A percentile compares a stretch with the other conserved stretches of the same genome.
Conservation (phyloP, 2,888 invertebrate species). For the Timandra comae region DNA sequence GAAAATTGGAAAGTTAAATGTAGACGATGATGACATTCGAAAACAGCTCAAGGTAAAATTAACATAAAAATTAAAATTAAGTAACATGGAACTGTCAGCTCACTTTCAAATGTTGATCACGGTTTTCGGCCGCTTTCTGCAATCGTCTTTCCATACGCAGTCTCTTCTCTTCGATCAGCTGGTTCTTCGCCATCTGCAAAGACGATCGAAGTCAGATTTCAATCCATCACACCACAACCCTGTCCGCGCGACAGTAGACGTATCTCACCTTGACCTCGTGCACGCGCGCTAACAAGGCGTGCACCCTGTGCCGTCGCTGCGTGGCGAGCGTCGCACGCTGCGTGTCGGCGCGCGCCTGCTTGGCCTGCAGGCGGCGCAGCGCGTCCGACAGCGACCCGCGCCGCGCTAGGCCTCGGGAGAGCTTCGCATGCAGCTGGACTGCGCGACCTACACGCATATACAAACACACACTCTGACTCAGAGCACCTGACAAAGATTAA, state of each 20-base stretch:
- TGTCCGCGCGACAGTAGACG: no score
- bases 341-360: slow-evolving; percentile 93
- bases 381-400: slow-evolving; percentile 90
- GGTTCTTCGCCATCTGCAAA: slow-evolving; percentile 85
- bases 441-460: slow-evolving; percentile 80
- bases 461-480: no score
- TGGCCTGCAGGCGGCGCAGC: slow-evolving; percentile 86
- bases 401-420: slow-evolving; percentile 93
- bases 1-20: slow-evolving; percentile 1
- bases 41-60: no score
- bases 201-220: no score
- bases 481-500: no score
- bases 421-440: slow-evolving; percentile 93
- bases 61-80: no score
- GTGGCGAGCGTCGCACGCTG: slow-evolving; percentile 88
- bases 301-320: slow-evolving; percentile 89
- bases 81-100: background rate
- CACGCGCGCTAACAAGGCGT: slow-evolving; percentile 90
- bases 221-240: no score
- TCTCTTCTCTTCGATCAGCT: slow-evolving; percentile 89
- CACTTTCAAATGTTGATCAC: slow-evolving; percentile 85
- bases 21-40: background rate
- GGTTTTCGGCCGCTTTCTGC: slow-evolving; percentile 93
- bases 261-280: slow-evolving; percentile 81
- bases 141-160: slow-evolving; percentile 84